Evolutionary conservation across 2,888 invertebrate genomes (phyloP).

Genomic region (Dolichopus griseipennis): DNA sequence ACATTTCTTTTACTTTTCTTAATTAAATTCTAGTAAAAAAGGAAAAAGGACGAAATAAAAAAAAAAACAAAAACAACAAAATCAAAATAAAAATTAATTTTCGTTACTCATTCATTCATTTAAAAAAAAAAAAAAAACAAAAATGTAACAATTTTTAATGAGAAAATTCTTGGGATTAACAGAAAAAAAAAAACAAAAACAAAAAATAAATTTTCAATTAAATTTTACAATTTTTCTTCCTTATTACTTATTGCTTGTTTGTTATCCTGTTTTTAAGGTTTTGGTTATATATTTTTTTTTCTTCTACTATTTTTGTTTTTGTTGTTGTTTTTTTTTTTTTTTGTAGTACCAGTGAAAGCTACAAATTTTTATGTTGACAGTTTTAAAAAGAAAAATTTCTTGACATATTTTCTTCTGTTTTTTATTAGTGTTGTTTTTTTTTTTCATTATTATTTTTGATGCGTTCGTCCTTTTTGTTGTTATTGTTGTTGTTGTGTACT

Average conservation of each 20-base stretch:
- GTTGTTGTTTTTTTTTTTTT: neutral
- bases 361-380: slow-evolving; percentile 1
- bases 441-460: neutral
- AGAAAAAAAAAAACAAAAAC: neutral
- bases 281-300: too few species aligned
- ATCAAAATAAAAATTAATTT: neutral
- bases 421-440: neutral
- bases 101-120: neutral
- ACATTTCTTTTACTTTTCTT: neutral
- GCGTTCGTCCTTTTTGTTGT: neutral
- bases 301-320: neutral
- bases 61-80: neutral
- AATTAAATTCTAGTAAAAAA: neutral
- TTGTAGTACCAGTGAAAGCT: neutral
- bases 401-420: neutral
- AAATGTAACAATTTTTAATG: neutral
- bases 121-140: neutral
- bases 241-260: neutral
- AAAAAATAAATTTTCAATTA: neutral
- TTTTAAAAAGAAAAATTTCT: slow-evolving; percentile 3
- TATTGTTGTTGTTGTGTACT: too few species aligned
- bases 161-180: slow-evolving; percentile 6
- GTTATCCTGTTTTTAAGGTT: neutral
- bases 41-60: too few species aligned
- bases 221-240: slow-evolving; percentile 1